phyloP scores from a whole-genome alignment of 2,113 vertebrate genomes.

The Chrysemys picta region DNA sequence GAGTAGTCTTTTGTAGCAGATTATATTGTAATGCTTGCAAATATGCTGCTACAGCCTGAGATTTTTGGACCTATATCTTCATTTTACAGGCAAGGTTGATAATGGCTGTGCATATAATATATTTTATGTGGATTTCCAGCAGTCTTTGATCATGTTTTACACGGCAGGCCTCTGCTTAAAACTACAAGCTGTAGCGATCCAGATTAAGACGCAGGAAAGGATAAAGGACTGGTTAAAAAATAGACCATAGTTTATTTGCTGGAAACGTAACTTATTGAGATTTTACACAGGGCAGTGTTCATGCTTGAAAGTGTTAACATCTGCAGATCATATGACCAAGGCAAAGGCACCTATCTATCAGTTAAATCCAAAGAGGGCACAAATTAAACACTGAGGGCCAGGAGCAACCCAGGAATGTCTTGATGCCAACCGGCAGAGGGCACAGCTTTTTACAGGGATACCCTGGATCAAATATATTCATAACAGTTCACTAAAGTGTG shows the following conservation, averaged over 20 bases:
- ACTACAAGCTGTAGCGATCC: conserved; percentile 46
- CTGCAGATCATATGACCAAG: background rate
- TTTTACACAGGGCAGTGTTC: conserved; percentile 33
- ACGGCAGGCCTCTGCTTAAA: conserved; percentile 57
- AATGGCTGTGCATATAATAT: conserved; percentile 35
- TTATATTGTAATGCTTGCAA: conserved; percentile 56
- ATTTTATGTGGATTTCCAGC: conserved; percentile 66
- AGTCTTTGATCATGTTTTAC: conserved; percentile 61
- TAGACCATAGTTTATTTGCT: background rate
- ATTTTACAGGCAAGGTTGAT: conserved; percentile 54
- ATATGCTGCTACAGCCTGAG: conserved; percentile 4
- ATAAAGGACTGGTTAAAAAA: conserved; percentile 49
- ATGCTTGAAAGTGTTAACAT: conserved; percentile 9
- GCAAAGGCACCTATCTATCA: background rate
- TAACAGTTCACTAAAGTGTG: background rate
- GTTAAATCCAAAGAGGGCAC: background rate
- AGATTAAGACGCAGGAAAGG: conserved; percentile 43
- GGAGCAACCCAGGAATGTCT: background rate
- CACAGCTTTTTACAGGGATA: background rate
- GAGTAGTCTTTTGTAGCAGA: conserved; percentile 35
- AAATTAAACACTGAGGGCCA: background rate
- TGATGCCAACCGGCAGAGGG: background rate
- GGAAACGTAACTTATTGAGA: background rate
- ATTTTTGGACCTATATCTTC: conserved; percentile 47
- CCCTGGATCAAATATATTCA: background rate